Percentiles rank a stretch among this genome's conserved stretches.
Evolutionary conservation across 2,797 vertebrate genomes (phyloP).

Genomic region (Calcarius lapponicus): DNA sequence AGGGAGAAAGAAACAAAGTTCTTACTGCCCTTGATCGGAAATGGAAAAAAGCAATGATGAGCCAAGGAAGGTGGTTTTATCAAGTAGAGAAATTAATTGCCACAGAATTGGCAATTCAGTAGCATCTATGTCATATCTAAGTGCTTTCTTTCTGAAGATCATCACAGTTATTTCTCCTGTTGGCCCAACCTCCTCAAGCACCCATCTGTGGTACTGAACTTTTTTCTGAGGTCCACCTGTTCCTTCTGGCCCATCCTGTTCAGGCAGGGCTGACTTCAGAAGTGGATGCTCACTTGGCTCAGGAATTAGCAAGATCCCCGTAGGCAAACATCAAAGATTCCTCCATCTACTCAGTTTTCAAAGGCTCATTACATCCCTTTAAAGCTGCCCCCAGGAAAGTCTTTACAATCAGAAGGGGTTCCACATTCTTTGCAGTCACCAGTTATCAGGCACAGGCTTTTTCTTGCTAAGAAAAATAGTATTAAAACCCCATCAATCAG

Average conservation of each 20-base stretch:
- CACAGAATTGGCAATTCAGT: not conserved
- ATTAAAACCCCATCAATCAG: not conserved
- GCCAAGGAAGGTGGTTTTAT: not conserved
- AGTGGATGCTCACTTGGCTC: not conserved
- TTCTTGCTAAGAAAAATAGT: not conserved
- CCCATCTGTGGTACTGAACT: not conserved
- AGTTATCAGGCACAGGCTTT: not conserved
- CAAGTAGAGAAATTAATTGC: not conserved
- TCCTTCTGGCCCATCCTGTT: not conserved
- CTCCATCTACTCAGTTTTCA: not conserved
- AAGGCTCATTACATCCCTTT: not conserved
- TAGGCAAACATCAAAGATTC: not conserved
- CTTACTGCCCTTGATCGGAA: not conserved
- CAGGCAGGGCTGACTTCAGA: not conserved
- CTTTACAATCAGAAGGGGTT: not conserved
- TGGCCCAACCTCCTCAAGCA: not conserved
- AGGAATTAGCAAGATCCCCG: not conserved
- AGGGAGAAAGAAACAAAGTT: not conserved
- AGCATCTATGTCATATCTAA: not conserved
- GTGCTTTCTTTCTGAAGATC: not conserved
- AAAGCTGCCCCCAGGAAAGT: not conserved
- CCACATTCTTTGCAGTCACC: not conserved
- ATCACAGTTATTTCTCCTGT: not conserved
- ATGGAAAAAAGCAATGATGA: not conserved
- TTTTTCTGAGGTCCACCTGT: not conserved